phyloP scores from a whole-genome alignment of 2,888 invertebrate species.

The Tridacna crocea region DNA sequence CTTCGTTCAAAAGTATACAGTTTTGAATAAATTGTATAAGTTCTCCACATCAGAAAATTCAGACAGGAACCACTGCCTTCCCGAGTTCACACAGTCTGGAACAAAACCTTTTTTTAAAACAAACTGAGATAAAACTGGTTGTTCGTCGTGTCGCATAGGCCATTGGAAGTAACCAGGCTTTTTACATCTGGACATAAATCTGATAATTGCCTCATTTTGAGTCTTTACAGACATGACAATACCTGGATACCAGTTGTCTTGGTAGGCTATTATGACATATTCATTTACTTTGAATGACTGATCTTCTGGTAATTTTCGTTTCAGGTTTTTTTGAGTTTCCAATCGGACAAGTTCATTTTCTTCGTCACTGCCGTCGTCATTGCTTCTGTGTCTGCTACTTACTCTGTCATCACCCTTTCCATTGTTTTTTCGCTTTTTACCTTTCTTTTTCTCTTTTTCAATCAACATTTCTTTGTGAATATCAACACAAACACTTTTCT shows the following conservation, averaged over 20 bases:
- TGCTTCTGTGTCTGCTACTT: neutral
- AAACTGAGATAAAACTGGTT: constrained; percentile 18
- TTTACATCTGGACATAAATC: constrained; percentile 11
- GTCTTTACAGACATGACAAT: neutral
- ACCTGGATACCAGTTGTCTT: constrained; percentile 35
- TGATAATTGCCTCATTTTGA: neutral
- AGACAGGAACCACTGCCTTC: constrained; percentile 19
- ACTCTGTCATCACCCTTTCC: neutral
- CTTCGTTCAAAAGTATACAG: neutral
- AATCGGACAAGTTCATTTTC: neutral
- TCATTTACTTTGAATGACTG: constrained; percentile 11
- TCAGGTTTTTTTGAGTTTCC: neutral
- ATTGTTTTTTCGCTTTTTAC: neutral
- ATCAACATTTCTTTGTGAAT: constrained; percentile 37
- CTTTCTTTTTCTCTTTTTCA: constrained; percentile 13
- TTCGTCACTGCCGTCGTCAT: neutral
- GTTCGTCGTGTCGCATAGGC: constrained; percentile 19
- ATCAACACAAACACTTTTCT: constrained; percentile 31
- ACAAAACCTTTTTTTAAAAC: constrained; percentile 10
- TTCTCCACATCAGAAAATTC: neutral
- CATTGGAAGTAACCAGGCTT: constrained; percentile 18
- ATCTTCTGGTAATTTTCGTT: neutral
- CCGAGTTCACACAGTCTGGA: constrained; percentile 27
- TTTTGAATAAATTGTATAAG: neutral
- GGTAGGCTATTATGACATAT: constrained; percentile 31